Conservation (phyloP, 2,797 vertebrate species). For the Anguilla obscura region DNA sequence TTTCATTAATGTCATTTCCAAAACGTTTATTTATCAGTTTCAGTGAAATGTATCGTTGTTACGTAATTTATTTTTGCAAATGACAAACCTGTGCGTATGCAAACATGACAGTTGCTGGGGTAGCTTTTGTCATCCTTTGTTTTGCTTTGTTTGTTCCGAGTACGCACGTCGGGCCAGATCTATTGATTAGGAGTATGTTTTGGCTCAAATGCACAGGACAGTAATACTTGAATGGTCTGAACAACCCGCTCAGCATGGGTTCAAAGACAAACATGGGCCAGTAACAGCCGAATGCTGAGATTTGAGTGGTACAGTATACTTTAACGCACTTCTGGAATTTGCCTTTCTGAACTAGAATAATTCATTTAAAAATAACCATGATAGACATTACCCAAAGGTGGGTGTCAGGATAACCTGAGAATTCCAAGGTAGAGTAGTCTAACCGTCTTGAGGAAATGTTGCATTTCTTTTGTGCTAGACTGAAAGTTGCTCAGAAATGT, state of each 20-base stretch:
- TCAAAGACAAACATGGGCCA: background rate
- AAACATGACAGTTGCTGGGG: background rate
- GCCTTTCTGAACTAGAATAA: background rate
- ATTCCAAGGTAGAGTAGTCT: background rate
- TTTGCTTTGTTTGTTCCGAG: background rate
- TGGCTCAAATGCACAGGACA: background rate
- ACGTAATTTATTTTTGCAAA: too few species aligned
- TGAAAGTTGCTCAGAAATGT: slow-evolving; percentile 41
- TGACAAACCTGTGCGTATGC: background rate
- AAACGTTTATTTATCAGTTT: too few species aligned
- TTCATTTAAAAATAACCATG: background rate
- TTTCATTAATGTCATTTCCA: too few species aligned
- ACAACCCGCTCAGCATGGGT: background rate
- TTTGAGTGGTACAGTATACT: background rate
- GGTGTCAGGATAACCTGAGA: background rate
- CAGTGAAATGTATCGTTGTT: too few species aligned
- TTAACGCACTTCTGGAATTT: background rate
- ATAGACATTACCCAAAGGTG: background rate
- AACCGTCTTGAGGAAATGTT: background rate
- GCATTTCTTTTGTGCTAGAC: slow-evolving; percentile 12
- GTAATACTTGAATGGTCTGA: background rate
- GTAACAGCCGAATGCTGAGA: background rate
- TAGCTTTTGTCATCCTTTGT: background rate
- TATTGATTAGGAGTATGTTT: background rate
- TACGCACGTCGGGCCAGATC: background rate